phyloP scores from a whole-genome alignment of 2,113 vertebrate genomes.

The Varanus komodoensis region DNA sequence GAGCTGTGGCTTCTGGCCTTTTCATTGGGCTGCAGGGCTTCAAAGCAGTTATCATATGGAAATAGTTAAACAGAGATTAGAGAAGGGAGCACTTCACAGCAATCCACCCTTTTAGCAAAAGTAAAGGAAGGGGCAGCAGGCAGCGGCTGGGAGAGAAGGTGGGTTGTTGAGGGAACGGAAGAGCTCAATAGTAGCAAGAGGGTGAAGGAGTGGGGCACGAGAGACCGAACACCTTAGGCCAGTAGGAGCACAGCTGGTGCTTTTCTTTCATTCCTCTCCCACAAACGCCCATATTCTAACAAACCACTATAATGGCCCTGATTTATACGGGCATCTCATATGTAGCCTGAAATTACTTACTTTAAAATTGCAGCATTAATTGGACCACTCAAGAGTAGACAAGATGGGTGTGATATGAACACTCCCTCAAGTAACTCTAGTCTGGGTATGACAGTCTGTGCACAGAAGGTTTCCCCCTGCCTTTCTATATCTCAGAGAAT shows the following conservation, averaged over 20 bases:
- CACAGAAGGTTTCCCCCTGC: background rate
- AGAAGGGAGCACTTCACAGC: conserved; percentile 77
- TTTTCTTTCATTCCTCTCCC: conserved; percentile 28
- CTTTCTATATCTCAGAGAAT: background rate
- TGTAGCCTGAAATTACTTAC: background rate
- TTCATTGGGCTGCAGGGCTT: conserved; percentile 72
- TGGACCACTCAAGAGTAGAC: background rate
- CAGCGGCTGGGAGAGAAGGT: conserved; percentile 25
- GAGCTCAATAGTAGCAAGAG: background rate
- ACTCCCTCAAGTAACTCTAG: background rate
- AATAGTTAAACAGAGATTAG: conserved; percentile 84
- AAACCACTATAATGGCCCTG: background rate
- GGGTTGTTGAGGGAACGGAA: rapidly evolving
- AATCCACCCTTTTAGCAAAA: conserved; percentile 79
- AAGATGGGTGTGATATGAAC: background rate
- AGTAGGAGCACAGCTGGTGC: conserved; percentile 5
- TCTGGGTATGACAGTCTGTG: background rate
- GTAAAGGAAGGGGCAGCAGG: conserved; percentile 21
- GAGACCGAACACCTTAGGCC: background rate
- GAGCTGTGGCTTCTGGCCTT: conserved; percentile 69
- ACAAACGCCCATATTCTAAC: conserved; percentile 21
- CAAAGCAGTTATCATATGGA: conserved; percentile 88
- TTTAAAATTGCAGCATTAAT: background rate
- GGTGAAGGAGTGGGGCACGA: background rate
- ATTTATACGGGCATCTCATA: background rate